A percentile compares a stretch with the other conserved stretches of the same genome.
These are phyloP conservation scores for Cinclus mexicanus DNA, from an alignment of 2,113 vertebrate species.

Conservation along the genomic window DNA sequence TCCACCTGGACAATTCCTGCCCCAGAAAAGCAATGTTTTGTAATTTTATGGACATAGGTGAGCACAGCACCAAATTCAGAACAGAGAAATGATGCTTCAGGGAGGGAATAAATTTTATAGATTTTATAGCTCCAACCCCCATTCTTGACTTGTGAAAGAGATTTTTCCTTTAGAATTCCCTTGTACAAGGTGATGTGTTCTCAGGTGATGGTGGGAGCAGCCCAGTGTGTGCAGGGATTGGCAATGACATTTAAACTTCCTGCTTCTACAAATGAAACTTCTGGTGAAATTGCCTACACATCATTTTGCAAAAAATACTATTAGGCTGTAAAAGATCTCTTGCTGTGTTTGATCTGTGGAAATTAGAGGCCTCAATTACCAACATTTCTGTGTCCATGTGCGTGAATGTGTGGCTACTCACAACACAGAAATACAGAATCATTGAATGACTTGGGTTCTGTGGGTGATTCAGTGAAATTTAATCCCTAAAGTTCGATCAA, in stretches of 20 bases:
- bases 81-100: background rate
- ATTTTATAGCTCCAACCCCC: background rate
- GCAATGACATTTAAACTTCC: background rate
- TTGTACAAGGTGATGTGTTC: background rate
- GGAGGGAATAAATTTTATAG: background rate
- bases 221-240: background rate
- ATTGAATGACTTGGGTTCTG: background rate
- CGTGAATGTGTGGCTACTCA: background rate
- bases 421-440: background rate
- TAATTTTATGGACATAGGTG: background rate
- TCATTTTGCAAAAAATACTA: background rate
- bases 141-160: background rate
- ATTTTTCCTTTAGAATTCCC: background rate
- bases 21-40: background rate
- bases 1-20: background rate
- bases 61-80: background rate
- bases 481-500: background rate
- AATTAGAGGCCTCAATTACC: background rate
- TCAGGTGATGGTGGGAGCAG: background rate
- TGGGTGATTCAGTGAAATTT: background rate
- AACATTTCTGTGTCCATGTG: background rate
- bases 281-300: background rate
- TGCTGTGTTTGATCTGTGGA: background rate
- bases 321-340: background rate
- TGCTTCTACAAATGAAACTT: background rate